Conservation (phyloP, 1,140 invertebrate species). For the Psilanteris sp. region DNA sequence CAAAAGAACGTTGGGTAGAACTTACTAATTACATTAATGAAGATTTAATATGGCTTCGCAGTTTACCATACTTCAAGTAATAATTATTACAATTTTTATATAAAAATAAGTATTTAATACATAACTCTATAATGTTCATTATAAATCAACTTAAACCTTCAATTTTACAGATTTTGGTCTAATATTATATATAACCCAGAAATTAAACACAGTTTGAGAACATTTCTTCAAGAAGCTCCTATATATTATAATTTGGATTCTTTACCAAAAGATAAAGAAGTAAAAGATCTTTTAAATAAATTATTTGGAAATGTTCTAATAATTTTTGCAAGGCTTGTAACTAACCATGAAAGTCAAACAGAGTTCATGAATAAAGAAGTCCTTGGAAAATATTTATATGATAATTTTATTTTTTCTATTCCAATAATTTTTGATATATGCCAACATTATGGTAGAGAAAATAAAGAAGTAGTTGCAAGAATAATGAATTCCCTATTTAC, state of each 20-base stretch:
- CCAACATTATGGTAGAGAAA: constrained; percentile 86
- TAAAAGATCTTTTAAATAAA: constrained; percentile 78
- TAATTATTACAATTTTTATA: constrained; percentile 2
- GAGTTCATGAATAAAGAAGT: constrained; percentile 84
- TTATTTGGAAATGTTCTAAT: constrained; percentile 84
- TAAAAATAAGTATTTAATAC: background rate
- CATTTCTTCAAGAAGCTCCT: constrained; percentile 86
- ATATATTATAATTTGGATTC: constrained; percentile 83
- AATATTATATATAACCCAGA: constrained; percentile 85
- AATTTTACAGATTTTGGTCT: constrained; percentile 87
- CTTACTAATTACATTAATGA: constrained; percentile 79
- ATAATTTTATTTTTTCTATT: constrained; percentile 90
- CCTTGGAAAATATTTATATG: constrained; percentile 86
- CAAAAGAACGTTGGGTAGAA: constrained; percentile 82
- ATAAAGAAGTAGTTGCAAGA: constrained; percentile 82
- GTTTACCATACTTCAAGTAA: constrained; percentile 79
- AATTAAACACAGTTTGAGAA: constrained; percentile 84
- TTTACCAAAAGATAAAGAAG: constrained; percentile 76
- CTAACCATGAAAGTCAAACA: constrained; percentile 85
- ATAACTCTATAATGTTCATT: no score
- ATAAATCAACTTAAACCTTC: background rate
- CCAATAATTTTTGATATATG: constrained; percentile 90
- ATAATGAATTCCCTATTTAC: constrained; percentile 85
- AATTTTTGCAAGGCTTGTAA: constrained; percentile 86
- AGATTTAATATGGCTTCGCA: constrained; percentile 82